A percentile compares a stretch with the other conserved stretches of the same genome.
Evolutionary conservation across 2,797 vertebrate genomes (phyloP).

Genomic region (Loris lydekkerianus): DNA sequence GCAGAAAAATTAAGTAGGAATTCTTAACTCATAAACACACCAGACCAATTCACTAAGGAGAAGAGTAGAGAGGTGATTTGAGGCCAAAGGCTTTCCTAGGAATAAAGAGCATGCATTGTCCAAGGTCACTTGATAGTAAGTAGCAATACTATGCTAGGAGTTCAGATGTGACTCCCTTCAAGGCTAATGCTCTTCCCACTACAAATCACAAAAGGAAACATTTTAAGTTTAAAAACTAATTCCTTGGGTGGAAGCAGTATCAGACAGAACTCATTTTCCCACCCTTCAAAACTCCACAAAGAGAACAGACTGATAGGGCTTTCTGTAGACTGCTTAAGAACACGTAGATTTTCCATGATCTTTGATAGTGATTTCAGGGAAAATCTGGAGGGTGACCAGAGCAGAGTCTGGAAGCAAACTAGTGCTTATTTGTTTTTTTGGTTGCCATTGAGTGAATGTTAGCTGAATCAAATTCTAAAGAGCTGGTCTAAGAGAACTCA

Average conservation of each 20-base stretch:
- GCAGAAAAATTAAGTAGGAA: conserved; percentile 14
- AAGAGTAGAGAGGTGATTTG: conserved; percentile 4
- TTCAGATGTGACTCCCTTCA: conserved; percentile 70
- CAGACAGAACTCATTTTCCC: conserved; percentile 40
- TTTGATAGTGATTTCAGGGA: conserved; percentile 56
- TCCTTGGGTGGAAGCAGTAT: conserved; percentile 3
- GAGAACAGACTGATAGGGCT: neutral
- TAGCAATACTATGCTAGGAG: conserved; percentile 45
- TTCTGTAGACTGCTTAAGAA: conserved; percentile 41
- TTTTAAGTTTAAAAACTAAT: conserved; percentile 67
- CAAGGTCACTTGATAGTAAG: conserved; percentile 60
- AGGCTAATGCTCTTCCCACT: conserved; percentile 46
- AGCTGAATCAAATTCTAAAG: conserved; percentile 57
- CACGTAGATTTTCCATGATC: neutral
- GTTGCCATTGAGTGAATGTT: neutral
- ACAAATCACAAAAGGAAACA: conserved; percentile 60
- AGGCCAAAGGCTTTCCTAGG: conserved; percentile 51
- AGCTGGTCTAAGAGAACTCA: conserved; percentile 50
- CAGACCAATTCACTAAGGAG: neutral
- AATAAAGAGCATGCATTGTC: conserved; percentile 45
- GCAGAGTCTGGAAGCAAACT: neutral
- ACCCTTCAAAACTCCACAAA: conserved; percentile 21
- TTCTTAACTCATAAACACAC: conserved; percentile 47
- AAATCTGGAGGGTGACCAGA: neutral
- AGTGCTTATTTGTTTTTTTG: conserved; percentile 19